Evolutionary conservation across 2,888 invertebrate genomes (phyloP), one percentile per base, ranked within the genome.

Genomic region (Cosmia trapezina): DNA sequence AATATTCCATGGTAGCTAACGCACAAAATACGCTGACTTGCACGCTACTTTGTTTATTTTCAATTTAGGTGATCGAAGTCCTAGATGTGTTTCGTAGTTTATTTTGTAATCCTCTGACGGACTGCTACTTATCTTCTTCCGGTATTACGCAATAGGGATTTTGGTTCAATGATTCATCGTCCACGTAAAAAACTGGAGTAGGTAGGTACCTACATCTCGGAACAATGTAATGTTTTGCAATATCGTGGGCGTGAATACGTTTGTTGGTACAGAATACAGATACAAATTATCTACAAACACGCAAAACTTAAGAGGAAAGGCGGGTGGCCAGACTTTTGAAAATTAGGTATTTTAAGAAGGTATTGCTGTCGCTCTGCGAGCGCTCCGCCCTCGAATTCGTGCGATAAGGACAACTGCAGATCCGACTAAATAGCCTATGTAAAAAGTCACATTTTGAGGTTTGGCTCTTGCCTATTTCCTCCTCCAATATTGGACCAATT

Each of bases 81-180:
- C 28, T 61, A 60, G 17, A 3, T 53, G 28, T 28, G 14, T 49
- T 33, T 49, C 9, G 4, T 54, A n/a, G 57, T 51, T 49, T 57
- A 49, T 43, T 51, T 53, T 65, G 37, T 68, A 56, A 71, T 73
- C 12, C n/a, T 28, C 57, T 49, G 28, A 57, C 61, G 41, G 22
- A 54, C 28, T 41, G 41, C 8, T 8, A 41, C 41, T 41, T 41
- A 49, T 69, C 33, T 51, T 60, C 61, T 54, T 67, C 79, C 60
- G 73, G 67, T 33, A 68, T 78, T 68, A 78, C 78, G 73, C 45
- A 73, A 73, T 73, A 65, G 45, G 47, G 33, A 61, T 78, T 78
- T 68, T 37, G 22, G 41, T 59, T 49, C 72, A 62, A 78, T 78
- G 78, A 77, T 63, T 77, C 77, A 77, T 53, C 65, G 17, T 47